Evolutionary conservation across 2,797 vertebrate genomes (phyloP).

Genomic region (Corythornis leucogaster): DNA sequence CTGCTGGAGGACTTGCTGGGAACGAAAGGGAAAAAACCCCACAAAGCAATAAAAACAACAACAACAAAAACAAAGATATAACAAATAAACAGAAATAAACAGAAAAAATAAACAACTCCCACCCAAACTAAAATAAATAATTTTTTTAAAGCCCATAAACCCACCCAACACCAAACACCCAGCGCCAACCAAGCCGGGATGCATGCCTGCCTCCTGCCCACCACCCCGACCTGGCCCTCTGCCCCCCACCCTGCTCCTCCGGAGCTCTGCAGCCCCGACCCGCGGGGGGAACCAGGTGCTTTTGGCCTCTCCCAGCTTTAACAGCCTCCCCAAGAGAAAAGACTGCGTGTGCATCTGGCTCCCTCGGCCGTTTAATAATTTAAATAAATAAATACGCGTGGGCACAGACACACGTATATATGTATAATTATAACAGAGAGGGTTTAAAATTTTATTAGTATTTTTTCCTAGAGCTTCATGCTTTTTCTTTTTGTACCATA

Average conservation of each 20-base stretch:
- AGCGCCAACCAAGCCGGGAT: neutral
- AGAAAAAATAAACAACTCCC: neutral
- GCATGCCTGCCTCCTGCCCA: neutral
- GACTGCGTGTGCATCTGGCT: slow-evolving; percentile 33
- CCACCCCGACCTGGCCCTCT: neutral
- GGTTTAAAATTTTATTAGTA: neutral
- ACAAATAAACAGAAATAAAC: neutral
- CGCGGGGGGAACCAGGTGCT: slow-evolving; percentile 55
- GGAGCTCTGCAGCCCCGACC: neutral
- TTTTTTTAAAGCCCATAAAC: neutral
- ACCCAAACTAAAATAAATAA: neutral
- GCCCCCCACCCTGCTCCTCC: neutral
- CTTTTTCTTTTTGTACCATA: neutral
- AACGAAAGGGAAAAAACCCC: neutral
- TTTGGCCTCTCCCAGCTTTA: slow-evolving; percentile 23
- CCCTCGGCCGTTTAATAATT: slow-evolving; percentile 43
- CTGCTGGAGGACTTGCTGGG: neutral
- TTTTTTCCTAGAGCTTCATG: neutral
- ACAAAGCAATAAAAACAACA: no score
- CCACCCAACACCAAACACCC: neutral
- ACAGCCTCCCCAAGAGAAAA: slow-evolving; percentile 12
- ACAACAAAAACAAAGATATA: no score
- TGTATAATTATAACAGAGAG: slow-evolving; percentile 1
- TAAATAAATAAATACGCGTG: slow-evolving; percentile 60
- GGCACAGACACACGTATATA: neutral